phyloP scores from a whole-genome alignment of 2,888 invertebrate genomes.

The Volucella inanis region DNA sequence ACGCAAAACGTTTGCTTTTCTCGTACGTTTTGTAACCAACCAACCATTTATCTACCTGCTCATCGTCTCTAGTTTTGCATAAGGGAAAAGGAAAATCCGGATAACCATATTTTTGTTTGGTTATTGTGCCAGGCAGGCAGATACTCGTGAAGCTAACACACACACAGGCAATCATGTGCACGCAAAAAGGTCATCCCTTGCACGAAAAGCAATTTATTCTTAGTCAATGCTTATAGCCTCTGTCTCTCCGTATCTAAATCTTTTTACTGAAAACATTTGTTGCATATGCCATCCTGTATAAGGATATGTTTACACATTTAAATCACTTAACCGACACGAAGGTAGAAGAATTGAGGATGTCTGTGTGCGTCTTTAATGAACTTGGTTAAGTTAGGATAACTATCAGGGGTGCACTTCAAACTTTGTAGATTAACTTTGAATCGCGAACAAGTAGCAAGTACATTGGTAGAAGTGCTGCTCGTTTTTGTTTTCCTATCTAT shows the following conservation, averaged over 20 bases:
- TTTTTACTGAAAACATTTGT: conserved; percentile 41
- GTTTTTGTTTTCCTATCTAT: background rate
- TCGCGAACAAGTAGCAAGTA: conserved; percentile 50
- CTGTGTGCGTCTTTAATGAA: background rate
- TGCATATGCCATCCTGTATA: conserved; percentile 42
- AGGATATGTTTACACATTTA: conserved; percentile 28
- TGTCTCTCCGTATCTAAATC: background rate
- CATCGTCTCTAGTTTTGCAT: conserved; percentile 17
- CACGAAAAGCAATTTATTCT: conserved; percentile 8
- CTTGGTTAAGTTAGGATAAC: background rate
- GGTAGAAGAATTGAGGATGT: conserved; percentile 2
- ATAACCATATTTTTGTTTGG: conserved; percentile 28
- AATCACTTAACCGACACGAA: background rate
- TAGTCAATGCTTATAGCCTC: background rate
- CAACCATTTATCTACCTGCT: background rate
- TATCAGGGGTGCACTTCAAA: conserved; percentile 21
- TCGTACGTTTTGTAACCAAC: background rate
- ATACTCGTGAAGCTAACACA: too few species aligned
- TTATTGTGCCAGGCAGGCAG: background rate
- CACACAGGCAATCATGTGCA: background rate
- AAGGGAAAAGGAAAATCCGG: conserved; percentile 36
- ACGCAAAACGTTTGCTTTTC: background rate
- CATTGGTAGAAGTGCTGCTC: conserved; percentile 14
- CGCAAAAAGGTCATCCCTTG: conserved; percentile 40
- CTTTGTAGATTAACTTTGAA: conserved; percentile 41